Conservation (phyloP, 2,797 vertebrate genomes). For the Clamator glandarius region DNA sequence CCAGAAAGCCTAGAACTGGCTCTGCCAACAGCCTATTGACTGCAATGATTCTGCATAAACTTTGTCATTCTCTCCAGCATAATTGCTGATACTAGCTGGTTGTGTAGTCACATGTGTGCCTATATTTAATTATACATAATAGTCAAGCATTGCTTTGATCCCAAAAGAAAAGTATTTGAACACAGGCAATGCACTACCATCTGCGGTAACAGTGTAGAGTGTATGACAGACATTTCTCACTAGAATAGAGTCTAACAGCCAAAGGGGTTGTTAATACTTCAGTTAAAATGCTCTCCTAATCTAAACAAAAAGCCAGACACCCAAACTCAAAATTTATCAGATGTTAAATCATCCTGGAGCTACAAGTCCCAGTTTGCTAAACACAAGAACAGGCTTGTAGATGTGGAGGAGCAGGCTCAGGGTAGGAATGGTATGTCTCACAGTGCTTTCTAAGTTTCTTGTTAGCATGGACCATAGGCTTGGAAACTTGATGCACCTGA, state of each 20-base stretch:
- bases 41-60: neutral
- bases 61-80: neutral
- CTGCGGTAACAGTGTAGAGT: constrained; percentile 30
- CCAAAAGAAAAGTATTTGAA: constrained; percentile 39
- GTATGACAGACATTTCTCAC: constrained; percentile 9
- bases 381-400: neutral
- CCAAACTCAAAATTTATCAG: constrained; percentile 41
- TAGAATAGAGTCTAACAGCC: constrained; percentile 25
- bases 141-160: constrained; percentile 12
- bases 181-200: neutral
- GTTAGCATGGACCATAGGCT: neutral
- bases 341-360: constrained; percentile 33
- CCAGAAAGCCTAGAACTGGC: neutral
- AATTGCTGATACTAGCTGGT: neutral
- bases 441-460: neutral
- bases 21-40: neutral
- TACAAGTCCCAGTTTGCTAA: constrained; percentile 8
- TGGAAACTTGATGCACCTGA: neutral
- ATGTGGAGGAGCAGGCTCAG: neutral
- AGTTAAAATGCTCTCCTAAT: constrained; percentile 35
- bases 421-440: neutral
- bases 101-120: neutral
- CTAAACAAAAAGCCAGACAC: constrained; percentile 26
- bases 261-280: constrained; percentile 39
- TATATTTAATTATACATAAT: constrained; percentile 7